Percentiles rank a stretch among this genome's conserved stretches.
Conservation (phyloP, 2,888 invertebrate genomes). For the Corbicula japonica region DNA sequence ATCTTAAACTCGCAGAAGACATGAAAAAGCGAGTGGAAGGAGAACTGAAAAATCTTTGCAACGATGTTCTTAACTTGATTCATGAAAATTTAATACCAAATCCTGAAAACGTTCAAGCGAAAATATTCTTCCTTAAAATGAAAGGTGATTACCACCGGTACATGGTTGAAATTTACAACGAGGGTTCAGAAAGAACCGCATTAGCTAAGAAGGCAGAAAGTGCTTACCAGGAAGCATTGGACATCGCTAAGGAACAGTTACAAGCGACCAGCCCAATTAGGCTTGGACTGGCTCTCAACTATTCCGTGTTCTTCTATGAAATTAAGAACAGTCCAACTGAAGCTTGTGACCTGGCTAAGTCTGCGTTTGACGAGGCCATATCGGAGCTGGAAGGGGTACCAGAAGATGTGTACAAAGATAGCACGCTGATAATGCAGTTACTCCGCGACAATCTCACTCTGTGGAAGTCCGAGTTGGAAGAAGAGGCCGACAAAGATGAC, state of each 20-base stretch:
- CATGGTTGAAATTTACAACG: conserved; percentile 99
- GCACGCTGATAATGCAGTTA: conserved; percentile 99
- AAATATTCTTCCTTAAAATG: conserved; percentile 99
- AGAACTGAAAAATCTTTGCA: conserved; percentile 99
- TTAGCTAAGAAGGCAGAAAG: conserved; percentile 94
- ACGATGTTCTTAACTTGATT: conserved; percentile 98
- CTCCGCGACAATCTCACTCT: conserved; percentile 90
- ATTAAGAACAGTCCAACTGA: conserved; percentile 99
- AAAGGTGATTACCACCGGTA: conserved; percentile 99
- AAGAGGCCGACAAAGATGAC: conserved; percentile 87
- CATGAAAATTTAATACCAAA: conserved; percentile 99
- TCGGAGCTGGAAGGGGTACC: conserved; percentile 99
- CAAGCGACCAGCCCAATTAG: conserved; percentile 99
- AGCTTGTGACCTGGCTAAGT: conserved; percentile 99
- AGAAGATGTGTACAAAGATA: conserved; percentile 99
- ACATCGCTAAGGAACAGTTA: conserved; percentile 99
- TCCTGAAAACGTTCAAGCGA: conserved; percentile 93
- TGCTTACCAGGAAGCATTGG: conserved; percentile 99
- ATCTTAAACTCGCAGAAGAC: conserved; percentile 91
- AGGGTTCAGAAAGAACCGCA: conserved; percentile 88
- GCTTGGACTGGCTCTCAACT: conserved; percentile 99
- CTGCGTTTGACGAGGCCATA: conserved; percentile 99
- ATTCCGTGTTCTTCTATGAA: conserved; percentile 99
- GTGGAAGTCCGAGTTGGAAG: conserved; percentile 96
- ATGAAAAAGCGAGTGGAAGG: conserved; percentile 99